A percentile compares a stretch with the other conserved stretches of the same genome.
Evolutionary conservation across 2,113 vertebrate species (phyloP).

Genomic region (Rhea pennata): DNA sequence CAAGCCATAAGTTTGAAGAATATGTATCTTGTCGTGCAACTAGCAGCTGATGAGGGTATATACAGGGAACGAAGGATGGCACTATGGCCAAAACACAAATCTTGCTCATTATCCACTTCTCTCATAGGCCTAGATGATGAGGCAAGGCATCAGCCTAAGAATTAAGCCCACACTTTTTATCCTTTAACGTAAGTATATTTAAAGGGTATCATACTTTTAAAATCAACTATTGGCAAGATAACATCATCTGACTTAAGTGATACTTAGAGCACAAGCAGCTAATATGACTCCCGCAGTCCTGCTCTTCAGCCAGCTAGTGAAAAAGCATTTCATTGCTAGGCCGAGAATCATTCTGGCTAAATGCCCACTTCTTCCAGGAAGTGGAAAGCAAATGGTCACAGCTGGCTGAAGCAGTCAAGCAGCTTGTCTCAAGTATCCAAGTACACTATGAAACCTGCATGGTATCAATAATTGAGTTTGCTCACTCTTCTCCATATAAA

Average conservation of each 20-base stretch:
- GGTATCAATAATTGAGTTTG: slow-evolving; percentile 79
- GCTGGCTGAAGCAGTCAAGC: background rate
- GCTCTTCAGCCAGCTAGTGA: background rate
- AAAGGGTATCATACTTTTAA: background rate
- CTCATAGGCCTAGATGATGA: background rate
- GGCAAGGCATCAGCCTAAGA: background rate
- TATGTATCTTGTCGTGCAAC: background rate
- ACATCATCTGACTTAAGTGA: background rate
- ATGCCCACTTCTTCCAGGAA: background rate
- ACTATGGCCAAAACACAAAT: background rate
- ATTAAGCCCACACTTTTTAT: background rate
- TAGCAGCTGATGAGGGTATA: background rate
- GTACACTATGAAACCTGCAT: slow-evolving; percentile 23
- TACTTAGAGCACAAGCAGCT: background rate
- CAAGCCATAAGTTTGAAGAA: background rate
- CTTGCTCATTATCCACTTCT: background rate
- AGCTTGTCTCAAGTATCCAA: slow-evolving; percentile 75
- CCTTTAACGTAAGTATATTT: background rate
- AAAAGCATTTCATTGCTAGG: background rate
- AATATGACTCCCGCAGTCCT: background rate
- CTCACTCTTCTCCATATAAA: background rate
- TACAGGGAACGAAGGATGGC: background rate
- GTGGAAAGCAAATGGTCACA: background rate
- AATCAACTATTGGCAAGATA: background rate
- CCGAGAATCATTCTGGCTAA: background rate